Evolutionary conservation across 1,140 invertebrate genomes (phyloP), one percentile per base, ranked within the genome.

Genomic region (Ostrea denselamellosa): DNA sequence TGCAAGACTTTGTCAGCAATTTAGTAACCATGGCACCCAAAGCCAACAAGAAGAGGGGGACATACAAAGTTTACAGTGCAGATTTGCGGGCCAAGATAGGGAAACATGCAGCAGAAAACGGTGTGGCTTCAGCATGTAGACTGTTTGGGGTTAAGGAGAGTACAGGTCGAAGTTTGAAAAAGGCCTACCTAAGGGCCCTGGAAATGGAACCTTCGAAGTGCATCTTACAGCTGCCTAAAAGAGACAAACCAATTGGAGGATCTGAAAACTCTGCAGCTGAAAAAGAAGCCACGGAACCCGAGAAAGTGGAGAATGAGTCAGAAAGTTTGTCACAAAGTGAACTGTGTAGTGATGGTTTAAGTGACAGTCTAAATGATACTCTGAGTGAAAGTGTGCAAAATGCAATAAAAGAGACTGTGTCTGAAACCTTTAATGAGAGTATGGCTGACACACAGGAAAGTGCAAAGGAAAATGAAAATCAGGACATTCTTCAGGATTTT

Each of bases 1-100:
- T 83, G 82, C 53, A 54, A 53, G 82, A 83, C 5, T 83, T 83
- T 83, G 53, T 83, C 82, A 83, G 53, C 22, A 83, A 83, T 52
- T 83, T 54, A 34, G 53, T 83, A 2, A 54, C 44, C 7, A 19
- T 52, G 82, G n/a, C 82, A 54, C 44, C 44, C 14, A 83, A 54
- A 34, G 82, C 28, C 25, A 77, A 77, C 22, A 77, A 83, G 44
- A 83, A 83, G 22, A 52, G 82, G 82, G 82, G 82, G n/a, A 83
- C 82, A 9, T 83, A 83, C 52, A 83, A 83, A 53, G 82, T 83
- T 2, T 83, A 83, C 53, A 53, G 51, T 83, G 51, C 82, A 28
- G 82, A 83, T 19, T 19, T 83, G 82, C 53, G 82, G 53, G 82
- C 82, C 44, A 83, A 83, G 51, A 83, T 83, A 52, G 53, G 82